Evolutionary conservation across 2,113 vertebrate species (phyloP).

Genomic region (Tupaia tana): DNA sequence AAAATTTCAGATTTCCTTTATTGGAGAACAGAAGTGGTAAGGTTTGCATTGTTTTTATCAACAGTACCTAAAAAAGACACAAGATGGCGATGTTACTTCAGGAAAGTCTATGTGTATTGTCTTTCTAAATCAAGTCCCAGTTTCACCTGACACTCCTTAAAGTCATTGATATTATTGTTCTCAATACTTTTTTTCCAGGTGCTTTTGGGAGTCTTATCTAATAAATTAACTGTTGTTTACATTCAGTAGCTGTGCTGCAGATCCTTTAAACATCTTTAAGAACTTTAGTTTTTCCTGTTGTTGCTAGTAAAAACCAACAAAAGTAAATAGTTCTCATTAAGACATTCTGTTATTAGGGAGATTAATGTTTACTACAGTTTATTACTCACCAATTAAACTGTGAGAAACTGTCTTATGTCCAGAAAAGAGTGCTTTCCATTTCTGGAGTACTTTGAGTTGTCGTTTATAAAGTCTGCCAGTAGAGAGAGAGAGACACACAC

Average conservation of each 20-base stretch:
- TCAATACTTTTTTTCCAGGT: background rate
- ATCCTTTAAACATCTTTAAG: background rate
- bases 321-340: background rate
- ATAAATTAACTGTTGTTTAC: background rate
- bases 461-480: background rate
- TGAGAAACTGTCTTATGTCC: background rate
- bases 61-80: slow-evolving; percentile 27
- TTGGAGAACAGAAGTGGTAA: background rate
- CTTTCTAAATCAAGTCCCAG: background rate
- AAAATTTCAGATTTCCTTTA: background rate
- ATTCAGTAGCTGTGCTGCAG: background rate
- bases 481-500: slow-evolving; percentile 21
- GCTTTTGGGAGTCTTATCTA: background rate
- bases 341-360: background rate
- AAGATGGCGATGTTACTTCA: slow-evolving; percentile 50
- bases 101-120: rapidly evolving
- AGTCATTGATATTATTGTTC: background rate
- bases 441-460: rapidly evolving
- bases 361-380: rapidly evolving
- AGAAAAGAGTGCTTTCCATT: background rate
- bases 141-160: background rate
- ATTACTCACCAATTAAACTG: background rate
- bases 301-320: background rate
- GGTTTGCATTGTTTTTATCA: background rate
- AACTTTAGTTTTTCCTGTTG: background rate